Percentiles rank a stretch among this genome's conserved stretches.
Conservation (phyloP, 2,797 vertebrate species). For the Acanthurus lineatus region DNA sequence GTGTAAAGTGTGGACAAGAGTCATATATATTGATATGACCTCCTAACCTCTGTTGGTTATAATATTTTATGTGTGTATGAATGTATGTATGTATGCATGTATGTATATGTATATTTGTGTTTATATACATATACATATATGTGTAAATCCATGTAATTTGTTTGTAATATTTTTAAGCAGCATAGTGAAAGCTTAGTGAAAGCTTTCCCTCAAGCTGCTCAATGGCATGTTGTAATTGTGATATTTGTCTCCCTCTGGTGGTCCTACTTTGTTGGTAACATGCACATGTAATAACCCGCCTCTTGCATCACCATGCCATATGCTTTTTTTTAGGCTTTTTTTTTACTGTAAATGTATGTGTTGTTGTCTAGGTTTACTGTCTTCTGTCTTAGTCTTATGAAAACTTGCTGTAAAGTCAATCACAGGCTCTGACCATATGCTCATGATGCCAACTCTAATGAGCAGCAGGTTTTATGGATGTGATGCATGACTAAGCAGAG, state of each 20-base stretch:
- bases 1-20: neutral
- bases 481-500: neutral
- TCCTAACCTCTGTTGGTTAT: too few relatives aligned
- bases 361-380: neutral
- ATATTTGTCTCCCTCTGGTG: conserved; percentile 61
- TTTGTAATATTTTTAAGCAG: neutral
- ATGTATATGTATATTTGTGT: too few relatives aligned
- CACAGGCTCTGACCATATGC: neutral
- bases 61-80: too few relatives aligned
- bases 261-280: neutral
- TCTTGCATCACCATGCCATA: neutral
- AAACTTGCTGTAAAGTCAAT: neutral
- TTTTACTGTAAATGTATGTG: neutral
- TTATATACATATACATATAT: too few relatives aligned
- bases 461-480: too few relatives aligned
- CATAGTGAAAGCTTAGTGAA: neutral
- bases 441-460: neutral
- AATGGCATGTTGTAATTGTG: neutral
- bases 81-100: too few relatives aligned
- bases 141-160: too few relatives aligned
- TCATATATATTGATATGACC: neutral
- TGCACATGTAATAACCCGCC: neutral
- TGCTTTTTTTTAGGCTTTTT: neutral
- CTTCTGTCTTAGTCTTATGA: neutral
- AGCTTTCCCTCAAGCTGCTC: too few relatives aligned